phyloP scores from a whole-genome alignment of 2,888 invertebrate genomes.

The Pyrrhosoma nymphula region DNA sequence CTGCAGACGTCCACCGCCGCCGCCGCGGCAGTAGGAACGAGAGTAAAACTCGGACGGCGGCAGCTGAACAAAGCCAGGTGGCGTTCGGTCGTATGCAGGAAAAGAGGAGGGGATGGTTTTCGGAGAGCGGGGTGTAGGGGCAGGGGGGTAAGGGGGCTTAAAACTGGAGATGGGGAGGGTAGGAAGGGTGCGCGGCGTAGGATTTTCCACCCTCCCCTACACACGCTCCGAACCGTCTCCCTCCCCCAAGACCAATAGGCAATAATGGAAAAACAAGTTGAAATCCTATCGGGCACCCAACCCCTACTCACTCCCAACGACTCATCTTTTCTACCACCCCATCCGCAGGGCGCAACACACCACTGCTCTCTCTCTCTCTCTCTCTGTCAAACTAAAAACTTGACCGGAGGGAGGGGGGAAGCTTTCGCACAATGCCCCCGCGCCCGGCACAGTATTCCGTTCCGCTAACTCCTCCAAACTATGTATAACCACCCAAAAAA shows the following conservation, averaged over 20 bases:
- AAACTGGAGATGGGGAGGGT: not conserved
- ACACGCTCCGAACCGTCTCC: not conserved
- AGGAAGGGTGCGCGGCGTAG: not conserved
- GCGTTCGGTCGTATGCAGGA: not conserved
- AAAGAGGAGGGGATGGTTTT: not conserved
- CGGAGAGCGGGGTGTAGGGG: not conserved
- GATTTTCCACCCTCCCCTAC: not conserved
- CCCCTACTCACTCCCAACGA: no score
- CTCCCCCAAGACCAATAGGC: not conserved
- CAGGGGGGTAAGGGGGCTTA: not conserved
- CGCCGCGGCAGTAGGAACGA: not conserved
- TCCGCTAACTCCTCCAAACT: not conserved
- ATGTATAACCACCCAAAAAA: not conserved
- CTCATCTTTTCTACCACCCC: not conserved
- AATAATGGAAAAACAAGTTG: slow-evolving; percentile 67
- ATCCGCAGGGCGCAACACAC: not conserved
- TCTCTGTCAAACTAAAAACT: not conserved
- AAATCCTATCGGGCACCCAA: slow-evolving; percentile 63
- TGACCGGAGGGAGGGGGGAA: not conserved
- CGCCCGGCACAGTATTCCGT: not conserved
- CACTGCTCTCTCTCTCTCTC: not conserved
- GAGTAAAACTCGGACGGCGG: slow-evolving; percentile 20
- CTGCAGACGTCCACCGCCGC: not conserved
- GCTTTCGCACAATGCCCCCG: not conserved
- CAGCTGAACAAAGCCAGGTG: slow-evolving; percentile 67